Evolutionary conservation across 1,140 invertebrate species (phyloP).

Genomic region (Formica selysi): DNA sequence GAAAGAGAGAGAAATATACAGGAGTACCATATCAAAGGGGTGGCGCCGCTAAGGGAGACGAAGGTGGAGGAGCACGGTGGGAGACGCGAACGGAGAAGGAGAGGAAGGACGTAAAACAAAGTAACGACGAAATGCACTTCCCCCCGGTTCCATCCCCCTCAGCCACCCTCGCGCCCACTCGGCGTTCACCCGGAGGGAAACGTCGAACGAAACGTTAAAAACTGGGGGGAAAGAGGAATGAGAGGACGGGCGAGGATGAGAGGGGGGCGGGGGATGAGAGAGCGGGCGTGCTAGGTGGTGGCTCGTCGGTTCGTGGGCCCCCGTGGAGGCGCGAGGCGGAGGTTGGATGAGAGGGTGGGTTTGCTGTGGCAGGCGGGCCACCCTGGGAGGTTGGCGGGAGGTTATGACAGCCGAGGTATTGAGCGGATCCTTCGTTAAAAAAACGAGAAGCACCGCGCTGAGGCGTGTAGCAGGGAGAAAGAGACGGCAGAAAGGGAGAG

Average conservation of each 20-base stretch:
- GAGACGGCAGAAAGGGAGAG: constrained; percentile 71
- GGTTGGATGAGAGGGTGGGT: constrained; percentile 64
- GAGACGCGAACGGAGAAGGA: constrained; percentile 54
- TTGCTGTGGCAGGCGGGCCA: constrained; percentile 70
- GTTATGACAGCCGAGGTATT: constrained; percentile 86
- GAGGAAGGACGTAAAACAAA: constrained; percentile 85
- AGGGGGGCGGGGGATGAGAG: constrained; percentile 35
- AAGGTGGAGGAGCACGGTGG: constrained; percentile 37
- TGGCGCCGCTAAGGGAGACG: constrained; percentile 64
- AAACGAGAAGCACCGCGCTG: constrained; percentile 79
- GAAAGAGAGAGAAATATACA: background rate
- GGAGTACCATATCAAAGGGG: constrained; percentile 53
- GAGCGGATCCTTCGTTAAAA: constrained; percentile 86
- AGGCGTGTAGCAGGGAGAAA: constrained; percentile 73
- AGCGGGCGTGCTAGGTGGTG: constrained; percentile 68
- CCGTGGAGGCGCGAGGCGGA: constrained; percentile 71
- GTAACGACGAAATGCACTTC: constrained; percentile 86
- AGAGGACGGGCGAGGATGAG: constrained; percentile 65
- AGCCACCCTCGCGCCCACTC: constrained; percentile 64
- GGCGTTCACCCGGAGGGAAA: constrained; percentile 81
- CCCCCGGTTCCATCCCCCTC: constrained; percentile 64
- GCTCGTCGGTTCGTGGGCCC: constrained; percentile 75
- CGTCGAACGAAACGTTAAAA: constrained; percentile 85
- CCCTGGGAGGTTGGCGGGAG: constrained; percentile 81
- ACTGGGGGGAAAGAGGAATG: constrained; percentile 82